These are phyloP conservation scores for Agelaius phoeniceus DNA, from an alignment of 2,113 vertebrate species.

Conservation along the genomic window DNA sequence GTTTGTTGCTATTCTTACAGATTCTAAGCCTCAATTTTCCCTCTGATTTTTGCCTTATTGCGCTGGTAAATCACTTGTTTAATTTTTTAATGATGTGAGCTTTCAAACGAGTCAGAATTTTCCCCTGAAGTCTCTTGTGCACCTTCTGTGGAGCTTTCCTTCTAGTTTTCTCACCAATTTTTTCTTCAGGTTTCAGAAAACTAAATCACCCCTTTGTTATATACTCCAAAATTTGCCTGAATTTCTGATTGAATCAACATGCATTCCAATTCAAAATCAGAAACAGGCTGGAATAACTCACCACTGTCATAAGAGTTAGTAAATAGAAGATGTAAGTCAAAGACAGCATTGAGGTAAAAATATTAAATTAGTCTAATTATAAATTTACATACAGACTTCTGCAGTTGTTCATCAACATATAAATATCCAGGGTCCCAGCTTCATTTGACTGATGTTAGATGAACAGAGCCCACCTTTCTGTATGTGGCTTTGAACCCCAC, in stretches of 20 bases:
- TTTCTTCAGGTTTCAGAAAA: not conserved
- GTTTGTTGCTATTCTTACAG: not conserved
- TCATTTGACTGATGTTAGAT: not conserved
- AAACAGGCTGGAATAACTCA: not conserved
- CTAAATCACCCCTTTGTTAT: not conserved
- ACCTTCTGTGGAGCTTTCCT: not conserved
- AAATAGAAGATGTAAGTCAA: not conserved
- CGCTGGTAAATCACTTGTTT: not conserved
- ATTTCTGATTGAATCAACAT: not conserved
- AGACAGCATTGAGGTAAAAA: not conserved
- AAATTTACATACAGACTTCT: not conserved
- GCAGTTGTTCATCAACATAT: not conserved
- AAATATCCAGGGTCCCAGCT: not conserved
- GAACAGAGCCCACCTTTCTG: not conserved
- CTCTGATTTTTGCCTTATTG: not conserved
- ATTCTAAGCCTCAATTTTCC: not conserved
- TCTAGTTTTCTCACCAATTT: not conserved
- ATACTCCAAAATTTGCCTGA: not conserved
- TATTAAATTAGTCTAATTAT: not conserved
- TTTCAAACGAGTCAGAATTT: not conserved
- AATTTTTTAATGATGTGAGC: not conserved
- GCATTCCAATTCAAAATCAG: not conserved
- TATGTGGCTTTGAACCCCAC: not conserved
- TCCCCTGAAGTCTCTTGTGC: not conserved
- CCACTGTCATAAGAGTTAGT: not conserved